phyloP scores from a whole-genome alignment of 1,140 invertebrate genomes.

The Colletes gigas region DNA sequence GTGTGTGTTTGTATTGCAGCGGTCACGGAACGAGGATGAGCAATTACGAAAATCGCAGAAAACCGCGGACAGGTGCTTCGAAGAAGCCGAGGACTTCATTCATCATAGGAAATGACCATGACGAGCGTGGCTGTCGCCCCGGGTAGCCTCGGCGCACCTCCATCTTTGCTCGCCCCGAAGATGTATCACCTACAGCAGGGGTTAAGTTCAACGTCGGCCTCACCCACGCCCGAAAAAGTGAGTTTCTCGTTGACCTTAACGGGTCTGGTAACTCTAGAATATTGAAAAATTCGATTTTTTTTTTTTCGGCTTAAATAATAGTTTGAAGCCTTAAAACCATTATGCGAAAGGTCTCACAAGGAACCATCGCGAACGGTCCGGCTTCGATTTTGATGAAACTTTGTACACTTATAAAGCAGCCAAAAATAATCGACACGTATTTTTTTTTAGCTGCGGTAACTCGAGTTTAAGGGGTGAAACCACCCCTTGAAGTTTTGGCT shows the following conservation, averaged over 20 bases:
- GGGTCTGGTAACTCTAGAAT: too few relatives aligned
- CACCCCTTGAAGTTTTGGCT: too few relatives aligned
- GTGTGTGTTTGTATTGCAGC: conserved; percentile 16
- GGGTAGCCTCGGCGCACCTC: conserved; percentile 71
- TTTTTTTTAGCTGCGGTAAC: too few relatives aligned
- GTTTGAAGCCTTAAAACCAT: too few relatives aligned
- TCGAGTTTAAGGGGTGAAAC: too few relatives aligned
- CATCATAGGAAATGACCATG: conserved; percentile 74
- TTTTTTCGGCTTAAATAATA: too few relatives aligned
- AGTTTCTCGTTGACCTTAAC: background rate
- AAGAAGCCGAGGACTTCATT: conserved; percentile 61
- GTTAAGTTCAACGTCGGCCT: conserved; percentile 58
- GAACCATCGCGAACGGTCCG: too few relatives aligned
- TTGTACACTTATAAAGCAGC: too few relatives aligned
- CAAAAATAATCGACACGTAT: too few relatives aligned
- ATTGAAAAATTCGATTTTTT: too few relatives aligned
- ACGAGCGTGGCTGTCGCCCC: conserved; percentile 74
- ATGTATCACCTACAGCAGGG: conserved; percentile 70
- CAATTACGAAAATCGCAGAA: conserved; percentile 63
- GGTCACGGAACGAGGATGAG: conserved; percentile 69
- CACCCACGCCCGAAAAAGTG: conserved; percentile 67
- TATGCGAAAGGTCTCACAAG: too few relatives aligned
- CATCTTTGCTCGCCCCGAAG: conserved; percentile 66
- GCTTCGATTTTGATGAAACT: too few relatives aligned
- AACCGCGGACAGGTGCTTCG: conserved; percentile 66